Conservation (phyloP, 2,113 vertebrate species). For the Nyctereutes procyonoides region DNA sequence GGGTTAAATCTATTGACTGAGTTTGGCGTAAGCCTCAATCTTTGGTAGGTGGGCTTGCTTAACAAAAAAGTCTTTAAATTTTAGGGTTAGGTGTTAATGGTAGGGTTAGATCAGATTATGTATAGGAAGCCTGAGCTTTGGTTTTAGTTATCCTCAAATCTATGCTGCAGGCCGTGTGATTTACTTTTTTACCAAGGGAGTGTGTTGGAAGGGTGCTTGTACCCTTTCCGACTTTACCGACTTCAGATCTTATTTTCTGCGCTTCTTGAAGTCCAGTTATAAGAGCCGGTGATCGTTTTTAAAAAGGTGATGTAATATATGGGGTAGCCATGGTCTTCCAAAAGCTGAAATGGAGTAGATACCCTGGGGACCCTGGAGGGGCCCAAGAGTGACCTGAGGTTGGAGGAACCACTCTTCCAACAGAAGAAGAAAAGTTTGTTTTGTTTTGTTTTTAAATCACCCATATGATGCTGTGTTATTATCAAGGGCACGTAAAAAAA, state of each 20-base stretch:
- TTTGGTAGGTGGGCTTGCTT: background rate
- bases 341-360: conserved; percentile 15
- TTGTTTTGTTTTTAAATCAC: background rate
- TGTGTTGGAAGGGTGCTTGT: background rate
- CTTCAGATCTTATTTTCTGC: conserved; percentile 23
- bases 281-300: conserved; percentile 54
- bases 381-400: background rate
- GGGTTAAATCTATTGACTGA: background rate
- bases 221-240: background rate
- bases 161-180: background rate
- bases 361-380: background rate
- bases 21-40: background rate
- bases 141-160: background rate
- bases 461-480: background rate
- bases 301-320: conserved; percentile 33
- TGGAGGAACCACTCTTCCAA: background rate
- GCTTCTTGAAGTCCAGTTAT: conserved; percentile 44
- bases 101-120: background rate
- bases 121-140: background rate
- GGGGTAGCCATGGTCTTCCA: background rate
- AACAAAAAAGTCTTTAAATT: background rate
- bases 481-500: background rate
- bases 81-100: background rate
- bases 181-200: background rate
- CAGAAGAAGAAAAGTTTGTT: background rate